A percentile compares a stretch with the other conserved stretches of the same genome.
Evolutionary conservation across 2,113 vertebrate species (phyloP).

Genomic region (Aegotheles bennettii): DNA sequence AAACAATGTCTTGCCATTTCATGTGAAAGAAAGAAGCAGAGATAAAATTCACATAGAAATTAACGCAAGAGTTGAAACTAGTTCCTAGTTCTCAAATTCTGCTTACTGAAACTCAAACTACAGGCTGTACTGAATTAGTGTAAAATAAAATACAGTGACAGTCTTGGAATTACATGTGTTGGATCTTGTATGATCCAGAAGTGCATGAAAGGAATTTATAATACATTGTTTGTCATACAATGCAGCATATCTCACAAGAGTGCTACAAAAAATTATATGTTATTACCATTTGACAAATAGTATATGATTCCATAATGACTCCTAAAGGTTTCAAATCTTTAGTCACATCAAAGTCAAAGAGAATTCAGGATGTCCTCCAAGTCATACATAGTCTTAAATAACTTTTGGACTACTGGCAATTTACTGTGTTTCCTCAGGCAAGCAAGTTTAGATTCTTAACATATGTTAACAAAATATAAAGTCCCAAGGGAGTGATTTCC

Average conservation of each 20-base stretch:
- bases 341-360: background rate
- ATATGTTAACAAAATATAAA: background rate
- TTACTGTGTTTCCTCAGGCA: background rate
- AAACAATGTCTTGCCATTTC: background rate
- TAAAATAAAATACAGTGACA: background rate
- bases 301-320: background rate
- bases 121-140: rapidly evolving
- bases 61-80: background rate
- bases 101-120: background rate
- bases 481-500: background rate
- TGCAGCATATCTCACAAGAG: background rate
- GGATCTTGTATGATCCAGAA: background rate
- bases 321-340: background rate
- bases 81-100: background rate
- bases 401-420: background rate
- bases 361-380: background rate
- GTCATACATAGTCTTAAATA: background rate
- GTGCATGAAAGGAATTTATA: background rate
- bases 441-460: background rate
- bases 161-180: background rate
- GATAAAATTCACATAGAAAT: background rate
- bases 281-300: background rate
- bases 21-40: background rate
- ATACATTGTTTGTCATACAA: background rate
- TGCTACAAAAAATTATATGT: background rate